Evolutionary conservation across 1,140 invertebrate species (phyloP), one percentile per base, ranked within the genome.

Genomic region (Heliconius melpomene): DNA sequence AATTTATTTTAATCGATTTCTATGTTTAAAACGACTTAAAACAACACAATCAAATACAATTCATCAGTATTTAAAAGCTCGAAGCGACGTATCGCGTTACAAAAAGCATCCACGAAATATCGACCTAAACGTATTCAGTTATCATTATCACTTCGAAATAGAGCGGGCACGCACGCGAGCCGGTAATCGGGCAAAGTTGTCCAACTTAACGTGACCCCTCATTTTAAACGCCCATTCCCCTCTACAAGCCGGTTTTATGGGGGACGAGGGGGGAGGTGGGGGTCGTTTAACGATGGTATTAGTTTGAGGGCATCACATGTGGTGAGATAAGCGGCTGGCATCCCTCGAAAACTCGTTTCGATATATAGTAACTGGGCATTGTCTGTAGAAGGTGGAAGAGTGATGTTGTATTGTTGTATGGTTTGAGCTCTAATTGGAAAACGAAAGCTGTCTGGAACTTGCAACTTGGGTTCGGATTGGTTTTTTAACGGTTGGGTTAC

Each of bases 61-160:
- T 29, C 23, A 66, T 16, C 11, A 66, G 9, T 29, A 66, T 66
- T 29, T 66, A 66, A 66, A 66, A 66, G 26, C 23, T 26, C 11
- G 9, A 16, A 66, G 26, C 60, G 3, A 26, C 60, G 60, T 66
- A 66, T 66, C 60, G 60, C 66, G 76, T 46, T 72, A 72, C 77
- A 72, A 78, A 77, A 66, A 77, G 38, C 57, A 77, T 77, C 75
- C 66, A 77, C 75, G 3, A 46, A 74, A 70, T 79, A 79, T 79
- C 78, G 78, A 79, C 75, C 80, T 54, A 72, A 75, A 60, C 76
- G 23, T 74, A 66, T 40, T 78, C 87, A 87, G 87, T 91, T 92
- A 92, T 93, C 89, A 92, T 92, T 92, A 92, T 91, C 90, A 91
- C 90, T 91, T 91, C 89, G 88, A 90, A 91, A 91, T 91, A 92